A percentile compares a stretch with the other conserved stretches of the same genome.
phyloP scores from a whole-genome alignment of 2,888 invertebrate genomes.

The Galerucella pusilla region DNA sequence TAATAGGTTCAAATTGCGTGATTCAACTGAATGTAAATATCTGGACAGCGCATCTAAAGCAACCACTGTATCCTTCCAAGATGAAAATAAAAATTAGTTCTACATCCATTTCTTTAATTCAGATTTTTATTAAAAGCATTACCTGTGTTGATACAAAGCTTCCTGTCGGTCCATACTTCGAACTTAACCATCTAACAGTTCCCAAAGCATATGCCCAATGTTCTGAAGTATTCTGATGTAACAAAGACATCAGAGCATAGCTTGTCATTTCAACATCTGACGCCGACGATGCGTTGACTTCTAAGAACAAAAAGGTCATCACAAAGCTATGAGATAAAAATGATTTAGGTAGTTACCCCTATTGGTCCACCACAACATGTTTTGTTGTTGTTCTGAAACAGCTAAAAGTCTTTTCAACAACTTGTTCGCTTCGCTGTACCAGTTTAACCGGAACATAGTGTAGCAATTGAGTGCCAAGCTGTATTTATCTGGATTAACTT shows the following conservation, averaged over 20 bases:
- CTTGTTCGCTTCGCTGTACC: constrained; percentile 63
- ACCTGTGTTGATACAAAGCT: constrained; percentile 83
- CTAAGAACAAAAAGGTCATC: not conserved
- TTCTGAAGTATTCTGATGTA: constrained; percentile 65
- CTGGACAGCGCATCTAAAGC: constrained; percentile 71
- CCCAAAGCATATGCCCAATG: constrained; percentile 70
- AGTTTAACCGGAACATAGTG: constrained; percentile 66
- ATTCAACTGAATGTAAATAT: constrained; percentile 66
- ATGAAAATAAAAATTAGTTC: constrained; percentile 6
- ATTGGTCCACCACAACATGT: constrained; percentile 69
- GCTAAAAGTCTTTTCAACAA: constrained; percentile 64
- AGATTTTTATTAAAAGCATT: constrained; percentile 14
- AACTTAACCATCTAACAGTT: constrained; percentile 78
- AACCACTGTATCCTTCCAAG: constrained; percentile 69
- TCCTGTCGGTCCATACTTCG: constrained; percentile 75
- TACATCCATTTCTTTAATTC: not conserved
- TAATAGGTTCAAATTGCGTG: constrained; percentile 63
- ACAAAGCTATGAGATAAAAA: not conserved
- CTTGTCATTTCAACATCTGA: constrained; percentile 77
- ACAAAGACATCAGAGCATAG: constrained; percentile 73
- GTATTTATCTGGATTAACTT: constrained; percentile 66
- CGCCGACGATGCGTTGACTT: constrained; percentile 58
- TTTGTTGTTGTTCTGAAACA: constrained; percentile 63
- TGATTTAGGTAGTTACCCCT: constrained; percentile 54
- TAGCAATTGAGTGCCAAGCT: constrained; percentile 68